Evolutionary conservation across 2,797 vertebrate genomes (phyloP), one percentile per base, ranked within the genome.

Genomic region (Rhabdomys pumilio): DNA sequence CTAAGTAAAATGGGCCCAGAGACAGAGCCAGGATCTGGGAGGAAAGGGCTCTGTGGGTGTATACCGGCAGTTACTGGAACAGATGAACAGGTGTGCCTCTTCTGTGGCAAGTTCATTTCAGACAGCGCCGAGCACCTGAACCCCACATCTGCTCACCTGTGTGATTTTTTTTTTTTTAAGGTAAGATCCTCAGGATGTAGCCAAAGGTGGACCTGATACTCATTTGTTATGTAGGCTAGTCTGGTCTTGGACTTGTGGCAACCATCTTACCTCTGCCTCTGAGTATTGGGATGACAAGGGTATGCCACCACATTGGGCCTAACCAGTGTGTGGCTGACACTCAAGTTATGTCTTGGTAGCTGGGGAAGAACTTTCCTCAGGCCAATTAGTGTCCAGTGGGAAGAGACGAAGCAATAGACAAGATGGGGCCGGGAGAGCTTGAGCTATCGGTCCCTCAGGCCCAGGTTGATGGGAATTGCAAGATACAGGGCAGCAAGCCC

Each of bases 371-470:
- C 29, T 82, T 53, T 63, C 88, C 77, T 92, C 41, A 14, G 90
- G 77, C 41, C 2, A 55, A 50, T 61, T 67, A 67, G 31, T 65
- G 63, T 67, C 44, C 29, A 29, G 15, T 1, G 59, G 57, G 55
- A 81, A n/a, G 61, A 69, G n/a, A 34, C 1, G 17, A n/a, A 41
- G 38, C 1, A 2, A 76, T 14, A 72, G 72, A 20, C 19, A 15
- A 11, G 0, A 3, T 4, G 59, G 47, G 1, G 11, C 6, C 13
- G 59, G 44, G 29, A 2, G 13, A 57, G 22, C n/a, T 1, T 6
- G 2, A 22, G 80, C 50, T n/a, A 19, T 4, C 7, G 19, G 11
- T 41, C 65, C n/a, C 47, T 57, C 22, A 22, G 29, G 19, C 2
- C 38, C 67, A 22, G n/a, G 55, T 15, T 55, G 15, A 29, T 19